Conservation (phyloP, 2,888 invertebrate genomes). For the Agrypnus murinus region DNA sequence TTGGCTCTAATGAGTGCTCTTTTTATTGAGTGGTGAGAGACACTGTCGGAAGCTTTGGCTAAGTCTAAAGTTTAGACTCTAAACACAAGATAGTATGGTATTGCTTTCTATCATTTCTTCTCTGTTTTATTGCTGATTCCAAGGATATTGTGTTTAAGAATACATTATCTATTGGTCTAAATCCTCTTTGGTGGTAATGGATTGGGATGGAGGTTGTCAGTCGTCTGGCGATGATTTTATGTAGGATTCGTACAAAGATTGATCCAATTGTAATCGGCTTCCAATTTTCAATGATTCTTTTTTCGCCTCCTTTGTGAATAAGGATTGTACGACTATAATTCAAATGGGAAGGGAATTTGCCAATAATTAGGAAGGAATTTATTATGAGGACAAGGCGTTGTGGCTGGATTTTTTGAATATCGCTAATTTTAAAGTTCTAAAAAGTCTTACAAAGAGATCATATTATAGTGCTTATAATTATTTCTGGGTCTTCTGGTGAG, state of each 20-base stretch:
- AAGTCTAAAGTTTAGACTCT: constrained; percentile 67
- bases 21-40: constrained; percentile 53
- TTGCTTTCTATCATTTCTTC: constrained; percentile 57
- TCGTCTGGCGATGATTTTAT: constrained; percentile 54
- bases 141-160: constrained; percentile 63
- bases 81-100: no score
- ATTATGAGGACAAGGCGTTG: not conserved
- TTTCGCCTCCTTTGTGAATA: not conserved
- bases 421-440: not conserved
- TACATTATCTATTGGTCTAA: constrained; percentile 65
- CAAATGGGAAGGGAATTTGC: not conserved
- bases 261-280: no score
- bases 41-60: no score
- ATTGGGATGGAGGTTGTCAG: constrained; percentile 42
- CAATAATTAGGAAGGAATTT: not conserved
- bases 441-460: not conserved
- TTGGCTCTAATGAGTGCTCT: constrained; percentile 60
- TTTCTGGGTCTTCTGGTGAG: not conserved
- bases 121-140: constrained; percentile 58
- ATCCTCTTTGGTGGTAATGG: constrained; percentile 59
- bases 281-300: constrained; percentile 59
- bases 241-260: constrained; percentile 56
- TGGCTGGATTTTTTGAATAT: not conserved
- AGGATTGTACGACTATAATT: not conserved
- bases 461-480: not conserved